phyloP scores from a whole-genome alignment of 1,140 invertebrate genomes.

The Atta texana region DNA sequence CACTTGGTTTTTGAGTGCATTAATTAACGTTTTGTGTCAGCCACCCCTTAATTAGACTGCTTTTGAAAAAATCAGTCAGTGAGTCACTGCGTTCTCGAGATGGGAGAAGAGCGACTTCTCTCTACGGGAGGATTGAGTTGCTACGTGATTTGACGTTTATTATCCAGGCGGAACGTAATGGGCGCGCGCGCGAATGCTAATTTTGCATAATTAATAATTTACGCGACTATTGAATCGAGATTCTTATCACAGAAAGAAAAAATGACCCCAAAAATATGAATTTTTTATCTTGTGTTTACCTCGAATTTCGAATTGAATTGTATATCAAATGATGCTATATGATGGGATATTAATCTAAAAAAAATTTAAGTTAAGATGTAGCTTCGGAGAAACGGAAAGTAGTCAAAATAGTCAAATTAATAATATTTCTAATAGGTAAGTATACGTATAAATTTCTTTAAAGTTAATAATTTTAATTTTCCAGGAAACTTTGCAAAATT shows the following conservation, averaged over 20 bases:
- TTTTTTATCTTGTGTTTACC: too few species aligned
- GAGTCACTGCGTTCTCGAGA: constrained; percentile 50
- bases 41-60: constrained; percentile 81
- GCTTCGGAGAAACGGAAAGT: too few species aligned
- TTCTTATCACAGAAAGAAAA: not conserved
- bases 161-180: constrained; percentile 4
- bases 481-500: too few species aligned
- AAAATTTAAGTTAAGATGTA: too few species aligned
- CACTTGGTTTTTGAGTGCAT: constrained; percentile 82
- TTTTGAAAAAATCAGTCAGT: constrained; percentile 81
- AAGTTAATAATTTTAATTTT: too few species aligned
- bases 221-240: not conserved
- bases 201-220: constrained; percentile 49
- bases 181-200: constrained; percentile 15
- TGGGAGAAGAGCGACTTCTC: not conserved
- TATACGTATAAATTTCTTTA: too few species aligned
- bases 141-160: constrained; percentile 37
- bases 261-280: too few species aligned
- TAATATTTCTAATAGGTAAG: too few species aligned
- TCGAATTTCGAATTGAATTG: too few species aligned
- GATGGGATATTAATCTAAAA: too few species aligned
- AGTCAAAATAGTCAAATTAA: too few species aligned
- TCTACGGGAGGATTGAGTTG: not conserved
- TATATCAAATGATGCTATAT: too few species aligned
- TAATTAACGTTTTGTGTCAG: constrained; percentile 83